Base-by-base conservation (phyloP, 64 coral and sea anemone species). In the Catalaphyllia jardinei region DNA sequence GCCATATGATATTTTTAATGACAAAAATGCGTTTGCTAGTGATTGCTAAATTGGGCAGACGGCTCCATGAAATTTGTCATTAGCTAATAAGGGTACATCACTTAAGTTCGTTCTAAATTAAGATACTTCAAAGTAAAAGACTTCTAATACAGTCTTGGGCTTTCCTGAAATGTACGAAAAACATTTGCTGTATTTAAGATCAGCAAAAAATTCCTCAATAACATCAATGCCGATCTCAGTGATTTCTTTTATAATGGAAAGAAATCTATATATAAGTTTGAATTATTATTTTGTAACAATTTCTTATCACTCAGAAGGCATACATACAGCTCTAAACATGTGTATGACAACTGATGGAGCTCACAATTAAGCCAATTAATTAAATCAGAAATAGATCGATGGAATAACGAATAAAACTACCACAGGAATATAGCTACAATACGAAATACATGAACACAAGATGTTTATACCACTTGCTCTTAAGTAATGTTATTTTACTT, bases 291-390 rank as follows among this genome's bases (percentile, higher is more conserved):
- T n/a, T 69, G 65, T 25, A 9, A 69, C n/a, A 1, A 27, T 10
- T 27, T 69, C 25, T 69, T 27, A 69, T 24, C 65, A n/a, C 24
- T n/a, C 0, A 27, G 25, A 25, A 69, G 65, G 65, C 65, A 8
- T 27, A 25, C 65, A n/a, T 27, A 25, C 19, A 67, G 24, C 7
- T 67, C 63, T 67, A 67, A 27, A 69, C 65, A 69, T 69, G 20
- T 25, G 5, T 27, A n/a, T n/a, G 65, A n/a, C 65, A 69, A 46
- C 42, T 46, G 42, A 69, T 29, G 20, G 11, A 69, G 65, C 22
- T n/a, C 65, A 69, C 29, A 69, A 69, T 69, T 69, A 69, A 69
- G 65, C 24, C 65, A 69, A 69, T 69, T 69, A 27, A 69, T 69
- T 69, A 25, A 69, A 69, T 29, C 5, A 11, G 25, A 69, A 27